These are phyloP conservation scores for Hirtodrosophila trivittata DNA, from an alignment of 2,888 invertebrate species.

Conservation along the genomic window DNA sequence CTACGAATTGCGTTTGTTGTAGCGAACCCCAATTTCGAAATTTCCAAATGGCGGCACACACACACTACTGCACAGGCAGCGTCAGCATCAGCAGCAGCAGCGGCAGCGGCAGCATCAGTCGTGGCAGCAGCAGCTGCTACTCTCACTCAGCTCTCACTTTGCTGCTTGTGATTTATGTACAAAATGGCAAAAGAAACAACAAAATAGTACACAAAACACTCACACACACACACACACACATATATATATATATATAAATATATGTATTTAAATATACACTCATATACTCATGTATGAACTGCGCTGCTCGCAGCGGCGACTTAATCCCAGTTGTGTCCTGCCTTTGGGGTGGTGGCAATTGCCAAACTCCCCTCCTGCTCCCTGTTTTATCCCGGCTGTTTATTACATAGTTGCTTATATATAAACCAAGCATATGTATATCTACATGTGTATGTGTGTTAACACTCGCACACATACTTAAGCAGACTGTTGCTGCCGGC, in stretches of 20 bases:
- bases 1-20: slow-evolving; percentile 84
- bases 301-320: slow-evolving; percentile 59
- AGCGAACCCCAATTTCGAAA: slow-evolving; percentile 84
- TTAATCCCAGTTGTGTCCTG: slow-evolving; percentile 75
- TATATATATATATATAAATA: slow-evolving; percentile 15
- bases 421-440: slow-evolving; percentile 13
- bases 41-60: slow-evolving; percentile 82
- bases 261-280: slow-evolving; percentile 10
- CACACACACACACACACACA: slow-evolving; percentile 31
- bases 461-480: slow-evolving; percentile 9
- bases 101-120: slow-evolving; percentile 11
- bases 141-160: slow-evolving; percentile 50
- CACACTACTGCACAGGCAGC: slow-evolving; percentile 43
- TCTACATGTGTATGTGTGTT: slow-evolving; percentile 5
- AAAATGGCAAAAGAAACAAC: slow-evolving; percentile 68
- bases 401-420: slow-evolving; percentile 73
- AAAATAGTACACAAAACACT: slow-evolving; percentile 59
- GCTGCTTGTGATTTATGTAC: slow-evolving; percentile 75
- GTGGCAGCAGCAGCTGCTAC: slow-evolving; percentile 11
- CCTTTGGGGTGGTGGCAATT: slow-evolving; percentile 56
- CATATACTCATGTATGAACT: slow-evolving; percentile 28
- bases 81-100: slow-evolving; percentile 25
- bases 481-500: slow-evolving; percentile 78
- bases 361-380: slow-evolving; percentile 38
- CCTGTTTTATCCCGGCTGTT: slow-evolving; percentile 21